Evolutionary conservation across 2,888 invertebrate genomes (phyloP).

Genomic region (Quadriops clusia): DNA sequence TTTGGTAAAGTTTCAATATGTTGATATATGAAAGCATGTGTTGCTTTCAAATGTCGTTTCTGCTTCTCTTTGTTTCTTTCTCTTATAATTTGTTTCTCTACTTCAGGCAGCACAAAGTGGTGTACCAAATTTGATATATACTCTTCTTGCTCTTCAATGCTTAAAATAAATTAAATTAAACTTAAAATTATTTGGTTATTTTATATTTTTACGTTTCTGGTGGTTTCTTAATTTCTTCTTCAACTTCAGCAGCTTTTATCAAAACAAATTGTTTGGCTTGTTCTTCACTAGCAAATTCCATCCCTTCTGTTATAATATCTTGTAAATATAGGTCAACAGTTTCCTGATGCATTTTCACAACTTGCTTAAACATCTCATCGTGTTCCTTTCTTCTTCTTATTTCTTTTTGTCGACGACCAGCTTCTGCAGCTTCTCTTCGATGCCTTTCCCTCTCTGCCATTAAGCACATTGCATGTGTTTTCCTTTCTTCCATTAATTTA

Average conservation of each 20-base stretch:
- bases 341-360: constrained; percentile 47
- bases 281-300: constrained; percentile 44
- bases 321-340: constrained; percentile 51
- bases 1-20: constrained; percentile 12
- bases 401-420: constrained; percentile 66
- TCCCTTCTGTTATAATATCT: constrained; percentile 48
- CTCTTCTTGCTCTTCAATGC: constrained; percentile 39
- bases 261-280: constrained; percentile 43
- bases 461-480: constrained; percentile 66
- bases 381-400: constrained; percentile 58
- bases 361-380: constrained; percentile 69
- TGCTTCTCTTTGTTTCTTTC: constrained; percentile 31
- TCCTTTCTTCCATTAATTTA: constrained; percentile 63
- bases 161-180: constrained; percentile 5
- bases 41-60: constrained; percentile 31
- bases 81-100: constrained; percentile 34
- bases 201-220: constrained; percentile 20
- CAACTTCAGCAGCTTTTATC: constrained; percentile 44
- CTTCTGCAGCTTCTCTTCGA: constrained; percentile 68
- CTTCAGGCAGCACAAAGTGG: constrained; percentile 46
- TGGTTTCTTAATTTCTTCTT: constrained; percentile 42
- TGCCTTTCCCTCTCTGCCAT: constrained; percentile 66
- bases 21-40: constrained; percentile 33
- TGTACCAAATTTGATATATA: constrained; percentile 46
- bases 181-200: background rate